Percentiles rank a stretch among this genome's conserved stretches.
Evolutionary conservation across 2,888 invertebrate species (phyloP).

Genomic region (Gymnoscelis rufifasciata): DNA sequence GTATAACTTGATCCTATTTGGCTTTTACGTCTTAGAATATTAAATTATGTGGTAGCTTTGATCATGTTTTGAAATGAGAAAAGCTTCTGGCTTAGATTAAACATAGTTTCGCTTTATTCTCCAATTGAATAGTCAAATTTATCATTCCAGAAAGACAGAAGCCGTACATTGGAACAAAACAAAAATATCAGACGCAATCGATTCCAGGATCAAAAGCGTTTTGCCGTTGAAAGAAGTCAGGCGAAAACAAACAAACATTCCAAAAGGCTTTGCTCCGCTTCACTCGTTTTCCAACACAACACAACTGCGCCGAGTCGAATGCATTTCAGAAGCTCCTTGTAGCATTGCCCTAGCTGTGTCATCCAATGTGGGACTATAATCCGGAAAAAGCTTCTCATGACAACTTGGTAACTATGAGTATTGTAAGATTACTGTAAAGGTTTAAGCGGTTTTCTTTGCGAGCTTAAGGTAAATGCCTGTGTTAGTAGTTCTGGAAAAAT

Average conservation of each 20-base stretch:
- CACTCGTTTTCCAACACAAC: constrained; percentile 34
- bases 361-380: constrained; percentile 27
- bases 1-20: constrained; percentile 29
- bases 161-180: neutral
- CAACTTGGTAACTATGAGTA: neutral
- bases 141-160: neutral
- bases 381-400: constrained; percentile 15
- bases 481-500: neutral
- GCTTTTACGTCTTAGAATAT: constrained; percentile 27
- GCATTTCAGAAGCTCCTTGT: constrained; percentile 43
- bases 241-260: constrained; percentile 12
- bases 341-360: constrained; percentile 31
- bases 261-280: constrained; percentile 22
- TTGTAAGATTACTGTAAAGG: constrained; percentile 1
- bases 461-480: neutral
- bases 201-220: constrained; percentile 4
- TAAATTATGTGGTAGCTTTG: constrained; percentile 33
- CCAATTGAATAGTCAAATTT: neutral
- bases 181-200: neutral
- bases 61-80: constrained; percentile 17
- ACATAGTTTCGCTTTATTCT: neutral
- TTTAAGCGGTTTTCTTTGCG: neutral
- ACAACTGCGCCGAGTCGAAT: constrained; percentile 43
- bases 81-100: neutral
- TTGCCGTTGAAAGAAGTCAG: constrained; percentile 11